These are phyloP conservation scores for Drosophila pandora DNA, from an alignment of 1,140 invertebrate species.

Conservation along the genomic window DNA sequence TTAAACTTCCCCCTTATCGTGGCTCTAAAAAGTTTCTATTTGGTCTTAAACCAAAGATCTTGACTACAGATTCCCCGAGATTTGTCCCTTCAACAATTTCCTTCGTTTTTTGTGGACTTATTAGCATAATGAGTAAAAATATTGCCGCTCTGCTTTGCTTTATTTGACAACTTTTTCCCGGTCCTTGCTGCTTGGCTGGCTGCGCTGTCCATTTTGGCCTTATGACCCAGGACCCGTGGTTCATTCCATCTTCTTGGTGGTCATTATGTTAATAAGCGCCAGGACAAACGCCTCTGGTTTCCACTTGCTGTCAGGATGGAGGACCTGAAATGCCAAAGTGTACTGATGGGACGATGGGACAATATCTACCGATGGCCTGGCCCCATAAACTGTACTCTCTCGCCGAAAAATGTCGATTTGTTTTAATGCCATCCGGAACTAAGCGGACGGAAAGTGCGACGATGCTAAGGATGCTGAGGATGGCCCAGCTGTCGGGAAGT, in stretches of 20 bases:
- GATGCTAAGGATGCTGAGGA: neutral
- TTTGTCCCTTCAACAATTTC: constrained; percentile 10
- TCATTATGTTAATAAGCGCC: constrained; percentile 77
- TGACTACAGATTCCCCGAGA: neutral
- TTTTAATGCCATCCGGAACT: constrained; percentile 40
- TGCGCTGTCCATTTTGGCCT: constrained; percentile 40
- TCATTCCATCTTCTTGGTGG: constrained; percentile 53
- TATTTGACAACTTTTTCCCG: constrained; percentile 72
- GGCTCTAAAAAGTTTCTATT: neutral
- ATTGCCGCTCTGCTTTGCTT: constrained; percentile 56
- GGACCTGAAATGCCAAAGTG: constrained; percentile 16
- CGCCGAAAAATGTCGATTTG: constrained; percentile 41
- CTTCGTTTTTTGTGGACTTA: constrained; percentile 57
- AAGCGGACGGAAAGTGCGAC: constrained; percentile 6
- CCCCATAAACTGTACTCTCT: constrained; percentile 36
- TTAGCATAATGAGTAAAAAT: constrained; percentile 80
- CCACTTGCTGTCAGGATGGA: constrained; percentile 8
- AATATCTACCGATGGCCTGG: constrained; percentile 38
- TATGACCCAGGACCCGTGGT: constrained; percentile 10
- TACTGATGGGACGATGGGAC: constrained; percentile 15
- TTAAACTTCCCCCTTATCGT: too few species aligned
- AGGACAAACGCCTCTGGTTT: constrained; percentile 31
- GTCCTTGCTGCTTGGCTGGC: constrained; percentile 42
- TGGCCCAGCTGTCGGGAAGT: neutral
- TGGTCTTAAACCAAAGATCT: constrained; percentile 3